Evolutionary conservation across 2,113 vertebrate species (phyloP), one percentile per base, ranked within the genome.

Genomic region (Leptosomus discolor): DNA sequence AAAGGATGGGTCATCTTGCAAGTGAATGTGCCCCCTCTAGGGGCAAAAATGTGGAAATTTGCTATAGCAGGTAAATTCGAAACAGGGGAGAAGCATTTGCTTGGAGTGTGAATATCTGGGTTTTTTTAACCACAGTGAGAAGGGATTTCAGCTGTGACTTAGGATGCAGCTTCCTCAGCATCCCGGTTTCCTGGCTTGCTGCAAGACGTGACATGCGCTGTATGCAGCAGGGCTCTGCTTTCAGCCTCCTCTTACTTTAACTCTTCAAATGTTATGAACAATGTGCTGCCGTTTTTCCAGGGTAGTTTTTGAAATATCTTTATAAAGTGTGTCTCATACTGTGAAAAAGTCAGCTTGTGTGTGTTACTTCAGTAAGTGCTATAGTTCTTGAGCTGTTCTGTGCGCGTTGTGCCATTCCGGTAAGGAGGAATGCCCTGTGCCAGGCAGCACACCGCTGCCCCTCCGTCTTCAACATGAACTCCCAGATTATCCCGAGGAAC

Each of bases 1-100:
- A 63, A 29, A 67, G 77, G 76, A 84, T 82, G 81, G 79, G 81
- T 30, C 22, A 89, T 71, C 67, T 84, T 57, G n/a, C 37, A 27
- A 87, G 77, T 45, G 91, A 27, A 60, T 91, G 90, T 94, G 84
- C 94, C 85, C 96, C 94, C 95, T 92, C 97, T 96, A 90, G 92
- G 89, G 94, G 89, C 81, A 96, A 24, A 79, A 94, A 82, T 60
- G 88, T 79, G 80, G 51, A 91, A 94, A 80, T 77, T n/a, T 41
- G 9, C 43, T 90, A 4, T 2, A 63, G 1, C 48, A 74, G 78
- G 89, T 94, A 54, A 76, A 75, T 46, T n/a, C 70, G 41, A 65
- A 41, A 3, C 5, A 1, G 14, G 13, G 36, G 18, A 41, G 41
- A 24, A 53, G 46, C 14, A 11, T 85, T 78, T 91, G 45, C 29